Percentiles rank a stretch among this genome's conserved stretches.
These are phyloP conservation scores for Neelides sp. DNA, from an alignment of 1,140 invertebrate species.

Conservation along the genomic window DNA sequence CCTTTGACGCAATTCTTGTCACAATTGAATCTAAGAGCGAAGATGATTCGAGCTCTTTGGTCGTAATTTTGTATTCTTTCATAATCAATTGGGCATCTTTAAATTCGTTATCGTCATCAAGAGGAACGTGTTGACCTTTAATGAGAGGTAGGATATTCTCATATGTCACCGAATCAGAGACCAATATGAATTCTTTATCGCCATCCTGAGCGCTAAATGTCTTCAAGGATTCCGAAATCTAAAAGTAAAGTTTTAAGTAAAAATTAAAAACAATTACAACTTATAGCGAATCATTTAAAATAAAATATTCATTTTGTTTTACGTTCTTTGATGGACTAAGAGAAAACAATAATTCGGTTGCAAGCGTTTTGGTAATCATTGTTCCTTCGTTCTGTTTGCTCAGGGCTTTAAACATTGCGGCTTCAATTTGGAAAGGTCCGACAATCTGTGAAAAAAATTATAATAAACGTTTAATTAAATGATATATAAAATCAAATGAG, in stretches of 20 bases:
- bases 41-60: constrained; percentile 37
- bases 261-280: neutral
- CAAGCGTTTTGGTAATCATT: constrained; percentile 48
- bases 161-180: constrained; percentile 35
- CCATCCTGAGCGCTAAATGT: constrained; percentile 49
- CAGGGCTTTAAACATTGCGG: constrained; percentile 55
- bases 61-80: constrained; percentile 45
- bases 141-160: constrained; percentile 37
- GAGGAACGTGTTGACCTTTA: constrained; percentile 39
- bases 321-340: constrained; percentile 52
- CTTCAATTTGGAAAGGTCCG: constrained; percentile 50
- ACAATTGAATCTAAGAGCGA: constrained; percentile 44
- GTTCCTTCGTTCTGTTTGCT: constrained; percentile 39
- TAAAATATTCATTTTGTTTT: neutral
- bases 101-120: constrained; percentile 38
- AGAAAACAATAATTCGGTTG: constrained; percentile 54
- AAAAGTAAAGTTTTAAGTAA: neutral
- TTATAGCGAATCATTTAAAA: neutral
- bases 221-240: constrained; percentile 40
- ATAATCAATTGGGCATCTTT: constrained; percentile 41
- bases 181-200: constrained; percentile 44
- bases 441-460: constrained; percentile 38
- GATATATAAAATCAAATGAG: neutral
- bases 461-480: neutral
- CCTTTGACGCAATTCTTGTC: constrained; percentile 47